phyloP scores from a whole-genome alignment of 2,113 vertebrate species.

The Strix aluco region DNA sequence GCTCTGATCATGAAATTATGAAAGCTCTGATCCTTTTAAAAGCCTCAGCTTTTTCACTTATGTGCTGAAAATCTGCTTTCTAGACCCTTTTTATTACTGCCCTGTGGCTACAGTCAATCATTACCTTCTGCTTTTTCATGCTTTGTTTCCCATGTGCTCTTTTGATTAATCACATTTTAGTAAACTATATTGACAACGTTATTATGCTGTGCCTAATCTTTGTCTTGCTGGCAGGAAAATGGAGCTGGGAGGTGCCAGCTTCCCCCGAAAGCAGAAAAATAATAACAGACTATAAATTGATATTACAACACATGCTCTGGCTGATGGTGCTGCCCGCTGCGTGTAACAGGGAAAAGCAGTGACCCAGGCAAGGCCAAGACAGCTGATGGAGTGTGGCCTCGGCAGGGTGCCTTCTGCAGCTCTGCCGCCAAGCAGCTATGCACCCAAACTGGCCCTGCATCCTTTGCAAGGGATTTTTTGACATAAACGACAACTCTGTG shows the following conservation, averaged over 20 bases:
- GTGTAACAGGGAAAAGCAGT: not conserved
- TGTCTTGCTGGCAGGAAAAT: not conserved
- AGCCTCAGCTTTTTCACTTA: slow-evolving; percentile 18
- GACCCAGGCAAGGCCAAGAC: not conserved
- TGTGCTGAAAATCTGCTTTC: not conserved
- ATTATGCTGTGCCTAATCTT: not conserved
- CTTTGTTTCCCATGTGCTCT: not conserved
- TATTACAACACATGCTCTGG: not conserved
- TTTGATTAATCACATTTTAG: slow-evolving; percentile 1
- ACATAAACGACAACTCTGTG: not conserved
- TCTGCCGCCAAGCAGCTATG: not conserved
- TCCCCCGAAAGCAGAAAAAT: not conserved
- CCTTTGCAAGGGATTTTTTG: not conserved
- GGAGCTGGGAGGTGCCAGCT: not conserved
- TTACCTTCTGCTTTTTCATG: slow-evolving; percentile 29
- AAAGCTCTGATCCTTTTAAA: slow-evolving; percentile 38
- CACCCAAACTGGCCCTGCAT: not conserved
- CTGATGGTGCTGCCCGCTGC: not conserved
- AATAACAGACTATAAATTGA: not conserved
- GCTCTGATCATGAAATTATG: slow-evolving; percentile 41
- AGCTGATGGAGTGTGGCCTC: not conserved
- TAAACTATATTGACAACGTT: not conserved
- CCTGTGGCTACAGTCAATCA: slow-evolving; percentile 13
- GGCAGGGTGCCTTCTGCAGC: not conserved
- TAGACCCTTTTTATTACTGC: not conserved